A percentile compares a stretch with the other conserved stretches of the same genome.
Evolutionary conservation across 2,113 vertebrate genomes (phyloP).

Genomic region (Corythornis vintsioides): DNA sequence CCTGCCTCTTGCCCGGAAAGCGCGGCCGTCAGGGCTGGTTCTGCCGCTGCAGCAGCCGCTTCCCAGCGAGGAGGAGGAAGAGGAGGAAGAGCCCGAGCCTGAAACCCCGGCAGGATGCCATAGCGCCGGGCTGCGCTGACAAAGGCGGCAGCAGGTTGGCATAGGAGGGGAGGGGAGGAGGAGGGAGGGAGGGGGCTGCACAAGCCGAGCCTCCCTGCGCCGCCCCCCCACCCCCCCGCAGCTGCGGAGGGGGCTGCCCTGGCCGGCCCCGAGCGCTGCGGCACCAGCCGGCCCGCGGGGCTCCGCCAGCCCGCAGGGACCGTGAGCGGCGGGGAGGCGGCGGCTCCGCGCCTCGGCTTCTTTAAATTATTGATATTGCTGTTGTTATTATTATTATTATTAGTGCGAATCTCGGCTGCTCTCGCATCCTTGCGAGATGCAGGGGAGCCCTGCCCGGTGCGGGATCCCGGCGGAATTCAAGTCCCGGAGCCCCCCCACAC

Average conservation of each 20-base stretch:
- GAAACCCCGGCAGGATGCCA: slow-evolving; percentile 41
- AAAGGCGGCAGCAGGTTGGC: slow-evolving; percentile 52
- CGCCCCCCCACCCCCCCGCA: background rate
- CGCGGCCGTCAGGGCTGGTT: slow-evolving; percentile 3
- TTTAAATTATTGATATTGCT: no score
- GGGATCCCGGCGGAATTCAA: background rate
- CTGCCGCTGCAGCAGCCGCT: slow-evolving; percentile 45
- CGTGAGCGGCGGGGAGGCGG: background rate
- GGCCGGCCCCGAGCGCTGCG: slow-evolving; percentile 3
- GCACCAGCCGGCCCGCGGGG: background rate
- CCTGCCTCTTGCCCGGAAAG: background rate
- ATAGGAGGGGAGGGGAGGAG: background rate
- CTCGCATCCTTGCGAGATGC: background rate
- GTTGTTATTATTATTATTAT: background rate
- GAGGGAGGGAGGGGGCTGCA: background rate
- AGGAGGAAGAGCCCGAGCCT: background rate
- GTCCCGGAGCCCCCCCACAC: no score
- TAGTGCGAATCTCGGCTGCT: background rate
- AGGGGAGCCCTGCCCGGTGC: background rate
- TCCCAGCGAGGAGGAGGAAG: background rate
- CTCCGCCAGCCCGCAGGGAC: background rate
- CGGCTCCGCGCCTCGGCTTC: background rate
- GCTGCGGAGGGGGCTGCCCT: background rate
- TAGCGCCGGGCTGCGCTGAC: slow-evolving; percentile 51
- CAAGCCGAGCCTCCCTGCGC: slow-evolving; percentile 6